Percentiles rank a stretch among this genome's conserved stretches.
phyloP scores from a whole-genome alignment of 2,113 vertebrate species.

The Phalacrocorax pelagicus region DNA sequence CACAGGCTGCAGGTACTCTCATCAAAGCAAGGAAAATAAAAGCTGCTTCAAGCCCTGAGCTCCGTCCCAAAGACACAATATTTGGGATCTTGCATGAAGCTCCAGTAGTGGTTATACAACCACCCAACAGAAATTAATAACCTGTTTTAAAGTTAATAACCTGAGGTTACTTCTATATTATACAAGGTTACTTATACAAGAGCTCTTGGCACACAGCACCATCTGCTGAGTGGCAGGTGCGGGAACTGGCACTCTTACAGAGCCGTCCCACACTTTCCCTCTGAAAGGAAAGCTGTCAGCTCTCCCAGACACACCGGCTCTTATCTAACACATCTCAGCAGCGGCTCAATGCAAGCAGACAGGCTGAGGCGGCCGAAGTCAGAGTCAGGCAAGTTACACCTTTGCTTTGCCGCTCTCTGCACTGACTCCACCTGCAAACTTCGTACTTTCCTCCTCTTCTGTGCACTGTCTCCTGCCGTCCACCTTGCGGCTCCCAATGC shows the following conservation, averaged over 20 bases:
- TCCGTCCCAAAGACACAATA: not conserved
- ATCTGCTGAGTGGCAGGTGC: not conserved
- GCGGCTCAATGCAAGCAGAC: accelerated
- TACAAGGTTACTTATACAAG: not conserved
- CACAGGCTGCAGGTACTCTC: not conserved
- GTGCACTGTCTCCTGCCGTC: accelerated
- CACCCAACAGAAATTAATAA: not conserved
- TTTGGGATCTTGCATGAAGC: not conserved
- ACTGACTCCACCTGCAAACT: not conserved
- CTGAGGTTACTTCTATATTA: not conserved
- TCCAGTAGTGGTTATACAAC: not conserved
- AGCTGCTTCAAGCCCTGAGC: not conserved
- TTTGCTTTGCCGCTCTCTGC: not conserved
- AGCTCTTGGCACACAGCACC: not conserved
- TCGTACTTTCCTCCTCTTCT: not conserved
- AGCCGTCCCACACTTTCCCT: not conserved
- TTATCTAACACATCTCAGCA: not conserved
- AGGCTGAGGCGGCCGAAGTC: not conserved
- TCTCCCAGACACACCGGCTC: not conserved
- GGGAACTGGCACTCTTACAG: not conserved
- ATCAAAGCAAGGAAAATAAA: not conserved
- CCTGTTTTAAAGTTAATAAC: not conserved
- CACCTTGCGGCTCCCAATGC: not conserved
- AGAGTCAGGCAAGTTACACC: not conserved
- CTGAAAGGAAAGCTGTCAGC: not conserved